These are phyloP conservation scores for Crocidura indochinensis DNA, from an alignment of 2,797 vertebrate genomes.

Conservation along the genomic window DNA sequence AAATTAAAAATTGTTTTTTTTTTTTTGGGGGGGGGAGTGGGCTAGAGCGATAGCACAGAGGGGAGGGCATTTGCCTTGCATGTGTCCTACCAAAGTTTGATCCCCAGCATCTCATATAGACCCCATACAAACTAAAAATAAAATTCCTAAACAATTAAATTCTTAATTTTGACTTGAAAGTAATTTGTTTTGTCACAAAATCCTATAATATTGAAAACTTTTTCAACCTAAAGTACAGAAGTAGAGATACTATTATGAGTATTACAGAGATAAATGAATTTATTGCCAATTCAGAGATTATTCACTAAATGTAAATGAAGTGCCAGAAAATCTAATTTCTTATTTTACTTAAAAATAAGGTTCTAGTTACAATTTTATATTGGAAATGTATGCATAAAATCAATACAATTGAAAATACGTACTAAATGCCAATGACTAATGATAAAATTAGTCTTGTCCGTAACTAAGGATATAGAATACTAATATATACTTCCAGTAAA, in stretches of 20 bases:
- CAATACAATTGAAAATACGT: constrained; percentile 28
- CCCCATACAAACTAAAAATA: too few relatives aligned
- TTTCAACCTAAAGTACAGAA: constrained; percentile 22
- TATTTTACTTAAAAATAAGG: constrained; percentile 30
- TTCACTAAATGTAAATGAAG: neutral
- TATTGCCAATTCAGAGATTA: neutral
- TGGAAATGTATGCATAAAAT: constrained; percentile 53
- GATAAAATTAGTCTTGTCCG: constrained; percentile 17
- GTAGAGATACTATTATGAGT: neutral
- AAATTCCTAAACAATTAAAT: neutral
- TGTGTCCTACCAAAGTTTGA: too few relatives aligned
- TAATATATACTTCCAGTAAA: constrained; percentile 46
- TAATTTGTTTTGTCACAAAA: constrained; percentile 37
- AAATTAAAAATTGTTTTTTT: constrained; percentile 57
- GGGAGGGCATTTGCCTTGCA: too few relatives aligned
- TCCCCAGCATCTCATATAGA: too few relatives aligned
- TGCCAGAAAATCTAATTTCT: constrained; percentile 32
- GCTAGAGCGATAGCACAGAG: too few relatives aligned
- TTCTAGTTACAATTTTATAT: constrained; percentile 56
- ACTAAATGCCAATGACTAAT: constrained; percentile 39
- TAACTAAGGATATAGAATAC: constrained; percentile 40
- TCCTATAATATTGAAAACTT: constrained; percentile 11
- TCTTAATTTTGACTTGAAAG: constrained; percentile 64
- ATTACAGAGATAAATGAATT: neutral
- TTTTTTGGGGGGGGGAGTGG: neutral